These are phyloP conservation scores for Dolomedes plantarius DNA, from an alignment of 2,888 invertebrate species.

Conservation along the genomic window DNA sequence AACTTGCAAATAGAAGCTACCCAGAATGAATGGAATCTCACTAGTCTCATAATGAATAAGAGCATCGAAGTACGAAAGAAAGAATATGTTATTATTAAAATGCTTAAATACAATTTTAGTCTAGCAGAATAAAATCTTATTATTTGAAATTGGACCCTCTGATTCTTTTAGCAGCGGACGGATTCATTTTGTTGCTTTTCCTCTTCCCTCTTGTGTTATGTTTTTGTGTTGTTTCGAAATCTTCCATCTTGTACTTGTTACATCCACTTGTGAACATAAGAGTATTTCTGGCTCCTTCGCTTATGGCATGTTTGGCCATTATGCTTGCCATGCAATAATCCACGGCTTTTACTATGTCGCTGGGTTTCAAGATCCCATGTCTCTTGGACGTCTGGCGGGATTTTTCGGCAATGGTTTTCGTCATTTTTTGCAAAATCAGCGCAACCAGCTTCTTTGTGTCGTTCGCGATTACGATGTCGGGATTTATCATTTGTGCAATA, in stretches of 20 bases:
- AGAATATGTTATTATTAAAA: too few species aligned
- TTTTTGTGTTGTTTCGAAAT: background rate
- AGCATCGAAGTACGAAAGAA: too few species aligned
- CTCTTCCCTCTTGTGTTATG: too few species aligned
- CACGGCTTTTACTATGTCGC: constrained; percentile 18
- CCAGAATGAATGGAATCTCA: too few species aligned
- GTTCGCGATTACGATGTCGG: background rate
- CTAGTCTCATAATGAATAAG: too few species aligned
- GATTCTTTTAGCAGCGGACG: too few species aligned
- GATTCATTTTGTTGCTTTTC: too few species aligned
- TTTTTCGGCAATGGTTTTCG: background rate
- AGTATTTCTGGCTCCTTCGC: constrained; percentile 11
- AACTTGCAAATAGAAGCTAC: too few species aligned
- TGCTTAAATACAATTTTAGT: too few species aligned
- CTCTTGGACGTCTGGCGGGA: background rate
- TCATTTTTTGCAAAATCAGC: background rate
- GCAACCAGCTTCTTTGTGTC: background rate
- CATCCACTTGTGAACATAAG: background rate
- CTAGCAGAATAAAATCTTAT: too few species aligned
- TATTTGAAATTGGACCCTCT: too few species aligned
- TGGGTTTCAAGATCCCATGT: background rate
- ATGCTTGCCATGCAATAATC: background rate
- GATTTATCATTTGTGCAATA: background rate
- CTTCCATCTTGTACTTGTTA: background rate
- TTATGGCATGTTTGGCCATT: constrained; percentile 19